A percentile compares a stretch with the other conserved stretches of the same genome.
phyloP scores from a whole-genome alignment of 2,113 vertebrate genomes.

The Pavo muticus region DNA sequence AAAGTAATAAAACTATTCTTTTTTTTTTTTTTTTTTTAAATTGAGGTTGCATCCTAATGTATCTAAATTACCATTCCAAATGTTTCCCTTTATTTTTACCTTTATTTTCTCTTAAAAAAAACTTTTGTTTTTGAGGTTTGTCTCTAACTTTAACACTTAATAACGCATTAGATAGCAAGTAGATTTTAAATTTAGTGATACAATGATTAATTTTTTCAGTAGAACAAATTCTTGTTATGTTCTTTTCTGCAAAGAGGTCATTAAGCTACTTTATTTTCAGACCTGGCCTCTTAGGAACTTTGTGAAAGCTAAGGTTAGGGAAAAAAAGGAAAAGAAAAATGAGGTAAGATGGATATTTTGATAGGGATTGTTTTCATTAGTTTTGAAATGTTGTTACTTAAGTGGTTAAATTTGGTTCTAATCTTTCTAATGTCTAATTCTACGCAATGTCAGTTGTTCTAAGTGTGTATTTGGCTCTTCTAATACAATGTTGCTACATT shows the following conservation, averaged over 20 bases:
- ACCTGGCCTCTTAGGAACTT: background rate
- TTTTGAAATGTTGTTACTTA: background rate
- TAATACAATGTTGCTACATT: background rate
- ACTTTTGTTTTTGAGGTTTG: background rate
- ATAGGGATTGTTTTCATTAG: background rate
- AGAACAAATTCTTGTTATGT: background rate
- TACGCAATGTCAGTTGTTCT: background rate
- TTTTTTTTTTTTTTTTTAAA: constrained; percentile 4
- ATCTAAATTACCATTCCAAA: background rate
- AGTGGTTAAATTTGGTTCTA: background rate
- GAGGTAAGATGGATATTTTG: background rate
- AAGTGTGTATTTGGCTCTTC: background rate
- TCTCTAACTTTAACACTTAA: background rate
- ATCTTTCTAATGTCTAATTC: background rate
- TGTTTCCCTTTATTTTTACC: background rate
- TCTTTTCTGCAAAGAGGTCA: background rate
- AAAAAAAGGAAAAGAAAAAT: background rate
- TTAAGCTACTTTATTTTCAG: background rate
- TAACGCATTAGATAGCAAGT: background rate
- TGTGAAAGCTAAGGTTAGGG: background rate
- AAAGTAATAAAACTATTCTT: background rate
- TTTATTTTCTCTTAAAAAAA: constrained; percentile 8
- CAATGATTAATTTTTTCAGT: background rate
- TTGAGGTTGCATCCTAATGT: background rate
- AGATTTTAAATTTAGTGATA: background rate